A percentile compares a stretch with the other conserved stretches of the same genome.
These are phyloP conservation scores for Sceliomorpha sp. DNA, from an alignment of 2,888 invertebrate species.

Conservation along the genomic window DNA sequence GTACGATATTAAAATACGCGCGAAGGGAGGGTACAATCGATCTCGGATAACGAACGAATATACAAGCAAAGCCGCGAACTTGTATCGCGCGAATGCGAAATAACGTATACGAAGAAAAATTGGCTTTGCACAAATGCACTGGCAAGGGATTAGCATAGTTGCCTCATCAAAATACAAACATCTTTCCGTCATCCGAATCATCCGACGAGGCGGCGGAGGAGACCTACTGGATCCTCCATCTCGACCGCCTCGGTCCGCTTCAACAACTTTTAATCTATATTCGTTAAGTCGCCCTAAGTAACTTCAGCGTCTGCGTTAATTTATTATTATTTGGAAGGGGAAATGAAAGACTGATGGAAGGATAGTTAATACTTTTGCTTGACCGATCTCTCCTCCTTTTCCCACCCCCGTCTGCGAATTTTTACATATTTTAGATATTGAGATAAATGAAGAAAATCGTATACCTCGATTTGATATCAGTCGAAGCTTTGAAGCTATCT, in stretches of 20 bases:
- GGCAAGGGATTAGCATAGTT: slow-evolving; percentile 78
- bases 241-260: slow-evolving; percentile 55
- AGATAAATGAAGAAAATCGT: too few relatives aligned
- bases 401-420: slow-evolving; percentile 15
- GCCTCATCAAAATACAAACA: slow-evolving; percentile 80
- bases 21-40: slow-evolving; percentile 65
- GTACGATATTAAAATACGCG: slow-evolving; percentile 66
- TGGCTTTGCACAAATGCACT: slow-evolving; percentile 61
- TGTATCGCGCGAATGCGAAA: slow-evolving; percentile 69
- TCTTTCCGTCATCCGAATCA: slow-evolving; percentile 57
- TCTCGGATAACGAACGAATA: slow-evolving; percentile 75
- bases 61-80: slow-evolving; percentile 73
- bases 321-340: slow-evolving; percentile 69
- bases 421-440: slow-evolving; percentile 28
- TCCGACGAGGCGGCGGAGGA: slow-evolving; percentile 47
- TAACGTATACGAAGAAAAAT: too few relatives aligned
- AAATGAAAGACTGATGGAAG: slow-evolving; percentile 42
- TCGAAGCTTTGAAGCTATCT: slow-evolving; percentile 13
- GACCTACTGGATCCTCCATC: slow-evolving; percentile 45
- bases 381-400: slow-evolving; percentile 52
- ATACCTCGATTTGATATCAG: too few relatives aligned
- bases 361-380: slow-evolving; percentile 61
- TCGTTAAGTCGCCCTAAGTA: slow-evolving; percentile 78
- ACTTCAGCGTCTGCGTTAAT: slow-evolving; percentile 71
- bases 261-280: slow-evolving; percentile 79